A percentile compares a stretch with the other conserved stretches of the same genome.
Conservation (phyloP, 2,113 vertebrate genomes). For the Mandrillus leucophaeus region DNA sequence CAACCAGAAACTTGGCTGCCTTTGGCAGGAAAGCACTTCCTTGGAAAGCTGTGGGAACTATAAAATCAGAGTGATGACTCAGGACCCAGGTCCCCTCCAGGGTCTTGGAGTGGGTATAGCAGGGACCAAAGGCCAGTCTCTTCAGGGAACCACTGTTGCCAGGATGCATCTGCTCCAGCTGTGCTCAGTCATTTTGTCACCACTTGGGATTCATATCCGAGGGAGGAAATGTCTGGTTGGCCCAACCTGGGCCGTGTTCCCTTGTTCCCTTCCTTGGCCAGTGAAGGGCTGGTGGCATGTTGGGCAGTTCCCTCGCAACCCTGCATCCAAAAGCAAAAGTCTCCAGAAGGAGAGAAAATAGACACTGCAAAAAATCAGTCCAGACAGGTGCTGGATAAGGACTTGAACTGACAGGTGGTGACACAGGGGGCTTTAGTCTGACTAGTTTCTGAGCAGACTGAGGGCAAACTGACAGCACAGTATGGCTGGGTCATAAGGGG, state of each 20-base stretch:
- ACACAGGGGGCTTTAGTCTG: not conserved
- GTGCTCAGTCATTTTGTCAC: constrained; percentile 7
- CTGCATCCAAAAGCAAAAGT: not conserved
- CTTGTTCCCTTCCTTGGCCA: not conserved
- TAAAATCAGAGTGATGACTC: not conserved
- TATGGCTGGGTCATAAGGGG: not conserved
- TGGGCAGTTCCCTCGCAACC: not conserved
- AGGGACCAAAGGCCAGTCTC: not conserved
- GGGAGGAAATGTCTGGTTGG: not conserved
- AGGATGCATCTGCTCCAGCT: not conserved
- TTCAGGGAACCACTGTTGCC: not conserved
- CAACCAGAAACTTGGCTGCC: not conserved
- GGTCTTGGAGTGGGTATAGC: not conserved
- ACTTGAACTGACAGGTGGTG: not conserved
- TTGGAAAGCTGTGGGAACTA: not conserved
- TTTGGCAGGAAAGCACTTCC: not conserved
- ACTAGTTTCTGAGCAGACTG: constrained; percentile 17
- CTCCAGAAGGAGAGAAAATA: not conserved
- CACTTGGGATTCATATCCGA: constrained; percentile 1
- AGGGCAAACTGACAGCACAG: not conserved
- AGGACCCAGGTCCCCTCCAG: not conserved
- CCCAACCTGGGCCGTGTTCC: not conserved
- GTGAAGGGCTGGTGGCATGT: not conserved
- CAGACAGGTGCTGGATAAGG: not conserved
- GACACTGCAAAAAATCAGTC: not conserved